These are phyloP conservation scores for Ailurus styani DNA, from an alignment of 2,113 vertebrate genomes.

Conservation along the genomic window DNA sequence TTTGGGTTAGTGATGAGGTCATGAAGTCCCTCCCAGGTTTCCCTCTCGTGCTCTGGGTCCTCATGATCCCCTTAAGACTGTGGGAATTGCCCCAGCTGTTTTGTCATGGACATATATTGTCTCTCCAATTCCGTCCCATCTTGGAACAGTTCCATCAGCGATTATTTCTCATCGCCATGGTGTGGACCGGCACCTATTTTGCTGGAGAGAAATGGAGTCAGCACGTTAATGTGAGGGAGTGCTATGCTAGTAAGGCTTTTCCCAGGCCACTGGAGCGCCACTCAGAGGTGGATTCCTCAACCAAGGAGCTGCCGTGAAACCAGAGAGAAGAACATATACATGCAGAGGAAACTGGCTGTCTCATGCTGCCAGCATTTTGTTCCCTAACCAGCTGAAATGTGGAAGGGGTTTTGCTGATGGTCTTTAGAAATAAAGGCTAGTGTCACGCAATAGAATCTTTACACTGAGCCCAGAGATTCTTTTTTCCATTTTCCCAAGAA, in stretches of 20 bases:
- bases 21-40: background rate
- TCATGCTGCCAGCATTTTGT: conserved; percentile 13
- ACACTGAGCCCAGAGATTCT: conserved; percentile 30
- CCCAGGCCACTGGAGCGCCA: background rate
- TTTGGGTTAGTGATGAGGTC: background rate
- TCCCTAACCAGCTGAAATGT: conserved; percentile 43
- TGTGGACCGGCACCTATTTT: conserved; percentile 29
- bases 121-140: conserved; percentile 66
- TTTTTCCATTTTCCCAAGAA: conserved; percentile 32
- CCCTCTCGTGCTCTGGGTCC: background rate
- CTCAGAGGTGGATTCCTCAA: conserved; percentile 58
- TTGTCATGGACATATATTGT: background rate
- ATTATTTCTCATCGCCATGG: conserved; percentile 37
- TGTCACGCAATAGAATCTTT: background rate
- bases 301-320: conserved; percentile 73
- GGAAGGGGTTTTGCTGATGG: background rate
- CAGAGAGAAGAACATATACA: conserved; percentile 38
- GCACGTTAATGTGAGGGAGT: background rate
- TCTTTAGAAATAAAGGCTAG: background rate
- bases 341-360: conserved; percentile 37
- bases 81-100: conserved; percentile 59
- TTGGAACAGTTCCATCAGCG: conserved; percentile 74
- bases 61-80: background rate
- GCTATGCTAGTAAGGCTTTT: conserved; percentile 37
- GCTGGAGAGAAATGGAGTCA: background rate